Evolutionary conservation across 1,140 invertebrate genomes (phyloP), one percentile per base, ranked within the genome.

Genomic region (Pseudobourletiella spinata): DNA sequence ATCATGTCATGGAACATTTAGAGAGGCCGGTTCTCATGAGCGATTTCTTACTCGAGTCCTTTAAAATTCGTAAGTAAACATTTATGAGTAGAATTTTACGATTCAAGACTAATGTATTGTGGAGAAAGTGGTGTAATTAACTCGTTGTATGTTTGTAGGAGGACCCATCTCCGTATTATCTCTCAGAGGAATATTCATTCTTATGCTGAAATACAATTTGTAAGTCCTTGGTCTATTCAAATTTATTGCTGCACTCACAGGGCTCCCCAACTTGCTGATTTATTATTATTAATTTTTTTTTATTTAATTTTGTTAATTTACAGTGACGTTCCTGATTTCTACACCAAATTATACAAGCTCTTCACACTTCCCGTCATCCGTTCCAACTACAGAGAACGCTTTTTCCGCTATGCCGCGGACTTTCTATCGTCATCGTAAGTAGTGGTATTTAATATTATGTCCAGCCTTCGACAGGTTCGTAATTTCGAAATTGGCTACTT

Each of bases 301-400:
- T 51, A 46, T 42, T 62, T 8, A 25, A 28, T 61, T 43, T 66
- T 63, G 61, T 32, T 71, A 67, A 68, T 71, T 77, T 76, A 26
- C 73, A 83, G 81, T 64, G 89, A 95, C 73, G 96, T 96, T 76
- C 93, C 94, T 2, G 87, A 96, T 75, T 92, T 98, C 72, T 98
- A 93, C 74, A 83, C 83, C 54, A 93, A 96, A 73, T 78, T 98
- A 3, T 98, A 98, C 77, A 85, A 86, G 1, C 85, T 98, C 82
- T 87, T 96, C 70, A 85, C 89, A 70, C 87, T 89, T 0, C 85
- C 87, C 67, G 86, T 97, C 63, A 91, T 97, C 73, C 85, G 89
- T 71, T 90, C 87, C 14, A 91, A 91, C 71, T 95, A 92, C 73
- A 89, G 90, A 75, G 83, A 86, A 1, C 79, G 91, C 35, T 79